Evolutionary conservation across 2,888 invertebrate species (phyloP), one percentile per base, ranked within the genome.

Genomic region (Hyles lineata): DNA sequence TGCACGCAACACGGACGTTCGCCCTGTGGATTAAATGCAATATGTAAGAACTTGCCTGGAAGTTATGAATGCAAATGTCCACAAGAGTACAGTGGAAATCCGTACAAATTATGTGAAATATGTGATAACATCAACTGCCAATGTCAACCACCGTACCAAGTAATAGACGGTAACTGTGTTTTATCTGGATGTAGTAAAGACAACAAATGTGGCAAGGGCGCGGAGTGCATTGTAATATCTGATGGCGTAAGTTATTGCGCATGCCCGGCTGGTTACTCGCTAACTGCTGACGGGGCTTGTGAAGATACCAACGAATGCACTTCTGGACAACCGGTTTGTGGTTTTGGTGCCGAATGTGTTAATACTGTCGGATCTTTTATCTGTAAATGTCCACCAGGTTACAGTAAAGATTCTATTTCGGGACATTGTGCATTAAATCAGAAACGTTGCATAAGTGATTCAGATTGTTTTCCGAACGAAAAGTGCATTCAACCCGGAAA

Each of bases 41-140:
- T 98, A 74, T 99, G 98, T 85, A 98, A 98, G 88, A 99, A 99
- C 91, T 92, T 98, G 71, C 98, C 98, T 0, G 98, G 98, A 69
- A 98, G 98, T 85, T 99, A 98, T 86, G 98, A 98, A 90, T 99
- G 98, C 82, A 97, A 97, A 83, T 99, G 98, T 84, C 97, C 98
- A 0, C 95, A 96, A 43, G 98, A 98, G 52, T 98, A 97, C 86
- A 97, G 97, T 84, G 98, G 98, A 63, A 98, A 98, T 91, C 98
- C 98, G 0, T 98, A 98, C 86, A 96, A 97, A 21, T 95, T 97
- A 79, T 98, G 98, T 87, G 97, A 98, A 92, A 96, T 98, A 87
- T 98, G 98, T 86, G 96, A 96, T 86, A 97, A 96, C 76, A 96
- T 97, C 63, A 97, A 97, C 84, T 98, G 98, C 83, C 97, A 97